A percentile compares a stretch with the other conserved stretches of the same genome.
These are phyloP conservation scores for Conistra vaccinii DNA, from an alignment of 2,888 invertebrate species.

Conservation along the genomic window DNA sequence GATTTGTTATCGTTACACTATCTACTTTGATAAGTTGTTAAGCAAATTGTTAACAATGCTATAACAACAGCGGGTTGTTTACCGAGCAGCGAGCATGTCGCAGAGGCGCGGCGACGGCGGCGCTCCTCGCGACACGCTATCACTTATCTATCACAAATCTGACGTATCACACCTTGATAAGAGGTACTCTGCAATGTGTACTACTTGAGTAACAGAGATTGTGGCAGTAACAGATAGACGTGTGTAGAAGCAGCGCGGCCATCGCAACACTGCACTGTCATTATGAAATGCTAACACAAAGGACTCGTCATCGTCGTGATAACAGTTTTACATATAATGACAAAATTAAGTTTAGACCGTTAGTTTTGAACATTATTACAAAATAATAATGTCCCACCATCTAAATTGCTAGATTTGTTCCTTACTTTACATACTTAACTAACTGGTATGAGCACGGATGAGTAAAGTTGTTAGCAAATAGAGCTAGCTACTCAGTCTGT, in stretches of 20 bases:
- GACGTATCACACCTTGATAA: constrained; percentile 56
- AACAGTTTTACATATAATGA: background rate
- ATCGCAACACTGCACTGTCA: background rate
- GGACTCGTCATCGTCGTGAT: background rate
- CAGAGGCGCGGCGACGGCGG: constrained; percentile 51
- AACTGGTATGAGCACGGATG: background rate
- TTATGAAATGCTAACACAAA: constrained; percentile 13
- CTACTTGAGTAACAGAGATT: background rate
- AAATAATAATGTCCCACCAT: background rate
- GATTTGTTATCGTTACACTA: constrained; percentile 7
- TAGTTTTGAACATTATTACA: background rate
- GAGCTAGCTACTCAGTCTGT: background rate
- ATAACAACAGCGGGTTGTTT: constrained; percentile 19
- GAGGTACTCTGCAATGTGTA: background rate
- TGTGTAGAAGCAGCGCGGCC: background rate
- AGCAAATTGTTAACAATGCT: constrained; percentile 11
- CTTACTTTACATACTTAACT: background rate
- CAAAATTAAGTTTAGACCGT: background rate
- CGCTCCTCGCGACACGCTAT: constrained; percentile 43
- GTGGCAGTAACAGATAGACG: background rate
- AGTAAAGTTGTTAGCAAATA: no score
- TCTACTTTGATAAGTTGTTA: constrained; percentile 18
- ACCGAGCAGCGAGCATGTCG: background rate
- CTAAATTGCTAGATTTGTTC: background rate
- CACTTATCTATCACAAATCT: constrained; percentile 70